These are phyloP conservation scores for Eupristina koningsbergeri DNA, from an alignment of 1,140 invertebrate genomes.

Conservation along the genomic window DNA sequence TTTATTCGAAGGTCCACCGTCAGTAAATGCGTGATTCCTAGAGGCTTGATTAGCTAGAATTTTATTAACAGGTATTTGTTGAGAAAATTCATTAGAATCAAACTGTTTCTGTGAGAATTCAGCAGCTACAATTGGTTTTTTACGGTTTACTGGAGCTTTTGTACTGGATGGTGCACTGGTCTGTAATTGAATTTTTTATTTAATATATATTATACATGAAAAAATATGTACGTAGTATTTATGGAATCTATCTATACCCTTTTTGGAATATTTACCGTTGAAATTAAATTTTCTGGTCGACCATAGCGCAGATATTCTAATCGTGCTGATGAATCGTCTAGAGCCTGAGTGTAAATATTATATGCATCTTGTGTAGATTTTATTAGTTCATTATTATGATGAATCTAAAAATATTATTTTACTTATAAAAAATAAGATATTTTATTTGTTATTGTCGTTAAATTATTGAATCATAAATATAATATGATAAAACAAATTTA, in stretches of 20 bases:
- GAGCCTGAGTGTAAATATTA: conserved; percentile 1
- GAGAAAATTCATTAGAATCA: not conserved
- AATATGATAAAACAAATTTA: not conserved
- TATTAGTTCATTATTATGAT: conserved; percentile 39
- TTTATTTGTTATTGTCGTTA: not conserved
- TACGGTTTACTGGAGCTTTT: conserved; percentile 53
- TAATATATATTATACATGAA: too few species aligned
- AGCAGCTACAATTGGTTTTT: conserved; percentile 53
- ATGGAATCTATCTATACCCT: too few species aligned
- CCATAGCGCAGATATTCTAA: not conserved
- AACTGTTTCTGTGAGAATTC: conserved; percentile 45
- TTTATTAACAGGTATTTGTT: not conserved
- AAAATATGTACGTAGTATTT: too few species aligned
- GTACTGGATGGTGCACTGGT: conserved; percentile 54
- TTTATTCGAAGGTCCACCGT: not conserved
- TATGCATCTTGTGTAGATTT: conserved; percentile 17
- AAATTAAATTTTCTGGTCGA: not conserved
- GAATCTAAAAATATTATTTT: conserved; percentile 6
- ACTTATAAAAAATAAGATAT: not conserved
- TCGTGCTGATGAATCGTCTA: not conserved
- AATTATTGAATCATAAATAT: not conserved
- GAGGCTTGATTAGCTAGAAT: conserved; percentile 15
- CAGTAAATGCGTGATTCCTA: not conserved
- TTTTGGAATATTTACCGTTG: conserved; percentile 20
- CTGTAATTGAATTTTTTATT: conserved; percentile 51